A percentile compares a stretch with the other conserved stretches of the same genome.
Evolutionary conservation across 2,888 invertebrate genomes (phyloP).

Genomic region (Synanthedon vespiformis): DNA sequence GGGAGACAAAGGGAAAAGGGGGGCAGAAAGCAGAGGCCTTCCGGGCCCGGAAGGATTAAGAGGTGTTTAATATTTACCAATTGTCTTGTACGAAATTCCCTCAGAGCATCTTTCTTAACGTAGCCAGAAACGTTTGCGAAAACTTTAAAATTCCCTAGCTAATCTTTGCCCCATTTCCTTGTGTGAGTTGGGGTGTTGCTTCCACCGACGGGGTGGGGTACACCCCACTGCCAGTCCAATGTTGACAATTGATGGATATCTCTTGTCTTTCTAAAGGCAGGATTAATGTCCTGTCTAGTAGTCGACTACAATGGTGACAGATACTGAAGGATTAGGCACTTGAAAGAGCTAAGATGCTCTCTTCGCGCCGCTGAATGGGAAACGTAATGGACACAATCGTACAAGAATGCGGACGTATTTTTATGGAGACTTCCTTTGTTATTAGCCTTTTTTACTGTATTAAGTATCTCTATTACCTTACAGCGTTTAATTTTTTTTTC

Average conservation of each 20-base stretch:
- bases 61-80: no score
- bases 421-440: constrained; percentile 5
- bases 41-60: no score
- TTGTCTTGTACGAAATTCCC: no score
- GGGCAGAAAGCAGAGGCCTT: no score
- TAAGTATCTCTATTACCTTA: no score
- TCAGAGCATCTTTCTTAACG: neutral
- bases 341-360: constrained; percentile 22
- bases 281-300: constrained; percentile 54
- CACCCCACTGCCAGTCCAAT: constrained; percentile 51
- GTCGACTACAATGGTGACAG: constrained; percentile 47
- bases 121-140: constrained; percentile 3
- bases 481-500: no score
- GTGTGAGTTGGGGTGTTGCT: constrained; percentile 37
- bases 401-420: constrained; percentile 11
- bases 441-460: constrained; percentile 1
- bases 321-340: constrained; percentile 48
- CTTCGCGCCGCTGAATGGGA: constrained; percentile 13
- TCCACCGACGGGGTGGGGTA: constrained; percentile 23
- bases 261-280: constrained; percentile 65
- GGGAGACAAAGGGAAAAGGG: no score
- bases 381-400: constrained; percentile 9
- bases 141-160: constrained; percentile 11
- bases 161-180: constrained; percentile 39
- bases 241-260: constrained; percentile 71